These are phyloP conservation scores for Chaetoderma sp. DNA, from an alignment of 2,888 invertebrate species.

Conservation along the genomic window DNA sequence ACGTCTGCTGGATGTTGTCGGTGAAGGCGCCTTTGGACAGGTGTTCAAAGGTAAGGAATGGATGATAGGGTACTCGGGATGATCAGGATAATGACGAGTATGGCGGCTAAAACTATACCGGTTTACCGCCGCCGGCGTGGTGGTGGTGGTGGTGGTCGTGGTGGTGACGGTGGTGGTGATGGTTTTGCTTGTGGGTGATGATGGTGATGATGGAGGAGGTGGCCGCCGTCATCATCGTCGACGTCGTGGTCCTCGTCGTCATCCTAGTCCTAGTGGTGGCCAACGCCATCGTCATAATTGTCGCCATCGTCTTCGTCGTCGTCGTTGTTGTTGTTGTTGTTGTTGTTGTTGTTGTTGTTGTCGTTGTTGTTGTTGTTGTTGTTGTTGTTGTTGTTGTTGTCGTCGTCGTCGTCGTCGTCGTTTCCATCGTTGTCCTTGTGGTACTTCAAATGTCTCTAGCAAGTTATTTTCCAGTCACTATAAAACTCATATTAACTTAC, in stretches of 20 bases:
- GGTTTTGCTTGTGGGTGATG: not conserved
- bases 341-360: not conserved
- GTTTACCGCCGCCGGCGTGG: not conserved
- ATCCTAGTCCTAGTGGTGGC: not conserved
- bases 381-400: not conserved
- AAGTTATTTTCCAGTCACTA: no score
- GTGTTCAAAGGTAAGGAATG: conserved; percentile 84
- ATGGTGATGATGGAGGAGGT: not conserved
- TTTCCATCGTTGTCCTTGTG: not conserved
- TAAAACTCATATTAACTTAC: no score
- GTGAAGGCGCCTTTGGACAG: conserved; percentile 90
- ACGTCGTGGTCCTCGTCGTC: not conserved
- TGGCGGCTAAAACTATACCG: not conserved
- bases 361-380: not conserved
- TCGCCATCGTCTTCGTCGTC: not conserved
- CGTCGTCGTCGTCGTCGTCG: not conserved
- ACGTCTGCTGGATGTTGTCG: conserved; percentile 79
- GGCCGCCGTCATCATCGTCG: not conserved
- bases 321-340: not conserved
- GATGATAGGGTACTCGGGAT: not conserved
- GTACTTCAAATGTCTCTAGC: no score
- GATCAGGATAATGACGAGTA: not conserved
- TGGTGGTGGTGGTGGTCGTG: not conserved
- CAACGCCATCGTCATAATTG: not conserved
- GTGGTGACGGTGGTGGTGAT: not conserved